Base-by-base conservation (phyloP, 2,888 invertebrate genomes). In the Latrodectus elegans region DNA sequence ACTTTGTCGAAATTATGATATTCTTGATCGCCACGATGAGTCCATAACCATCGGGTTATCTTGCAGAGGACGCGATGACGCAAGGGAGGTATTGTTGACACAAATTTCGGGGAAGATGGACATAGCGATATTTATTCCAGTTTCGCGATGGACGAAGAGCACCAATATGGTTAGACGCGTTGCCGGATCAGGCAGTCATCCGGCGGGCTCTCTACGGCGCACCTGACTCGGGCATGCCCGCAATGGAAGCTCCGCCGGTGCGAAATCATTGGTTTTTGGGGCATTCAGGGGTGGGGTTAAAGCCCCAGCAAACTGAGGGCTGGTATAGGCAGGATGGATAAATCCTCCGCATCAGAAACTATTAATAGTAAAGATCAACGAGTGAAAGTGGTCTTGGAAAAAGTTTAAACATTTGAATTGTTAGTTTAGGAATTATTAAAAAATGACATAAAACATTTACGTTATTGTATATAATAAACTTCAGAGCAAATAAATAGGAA, bases 241-340 rank as follows among this genome's bases (percentile, higher is more conserved):
- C 86, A 86, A 76, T 76, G 81, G 55, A 86, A 81, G 76, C 81
- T 65, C 86, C 86, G 17, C 86, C 86, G 67, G 55, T 67, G 9
- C 0, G 51, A 55, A 12, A 51, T 26, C 26, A 86, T 86, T 86
- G 86, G 86, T 22, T 72, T 49, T 22, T 60, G 6, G 49, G 55
- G 53, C 11, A 12, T 70, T 52, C 52, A n/a, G 22, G 80, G 86
- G 76, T 64, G 86, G 86, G 60, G 70, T 73, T 55, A 68, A 17
- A 26, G 68, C 60, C 60, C n/a, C 60, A 60, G 60, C 60, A 60
- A 60, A 4, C 3, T 4, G 0, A n/a, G 15, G 60, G 15, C 60
- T 60, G 60, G 60, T 15, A 60, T 60, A 60, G 12, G 60, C 14
- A 60, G 60, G n/a, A n/a, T 11, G 60, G 8, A 60, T 60, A 15